Conservation (phyloP, 2,113 vertebrate genomes). For the Patagioenas fasciata region DNA sequence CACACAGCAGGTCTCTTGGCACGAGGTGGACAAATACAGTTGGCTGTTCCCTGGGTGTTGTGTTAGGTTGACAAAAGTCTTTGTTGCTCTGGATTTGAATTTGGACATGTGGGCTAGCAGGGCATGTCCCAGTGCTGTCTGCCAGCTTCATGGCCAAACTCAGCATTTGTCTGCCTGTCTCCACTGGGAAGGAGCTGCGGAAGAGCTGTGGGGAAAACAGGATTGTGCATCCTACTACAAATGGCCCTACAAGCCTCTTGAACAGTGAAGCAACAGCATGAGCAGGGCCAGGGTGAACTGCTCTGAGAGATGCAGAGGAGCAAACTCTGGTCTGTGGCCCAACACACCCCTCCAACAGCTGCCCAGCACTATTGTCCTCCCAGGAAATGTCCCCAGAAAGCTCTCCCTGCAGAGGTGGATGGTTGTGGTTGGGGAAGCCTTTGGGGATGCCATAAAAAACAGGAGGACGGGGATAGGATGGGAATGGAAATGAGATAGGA, state of each 20-base stretch:
- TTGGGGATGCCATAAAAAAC: neutral
- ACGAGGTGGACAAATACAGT: accelerated
- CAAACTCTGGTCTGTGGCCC: neutral
- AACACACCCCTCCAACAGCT: neutral
- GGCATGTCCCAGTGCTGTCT: neutral
- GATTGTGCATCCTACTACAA: neutral
- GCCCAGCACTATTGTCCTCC: neutral
- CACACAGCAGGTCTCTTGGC: neutral
- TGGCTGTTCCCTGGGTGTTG: neutral
- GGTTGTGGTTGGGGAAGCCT: neutral
- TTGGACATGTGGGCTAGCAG: neutral
- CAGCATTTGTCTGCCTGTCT: neutral
- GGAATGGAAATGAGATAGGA: neutral
- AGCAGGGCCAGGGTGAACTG: neutral
- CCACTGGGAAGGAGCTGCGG: neutral
- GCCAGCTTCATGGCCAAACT: neutral
- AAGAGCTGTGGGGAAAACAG: neutral
- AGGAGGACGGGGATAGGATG: neutral
- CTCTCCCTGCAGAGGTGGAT: neutral
- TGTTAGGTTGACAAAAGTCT: neutral
- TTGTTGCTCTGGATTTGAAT: neutral
- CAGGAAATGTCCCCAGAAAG: neutral
- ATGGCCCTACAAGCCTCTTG: neutral
- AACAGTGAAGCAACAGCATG: neutral
- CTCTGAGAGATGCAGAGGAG: neutral